Conservation (phyloP, 2,888 invertebrate genomes). For the Lottia gigantea region DNA sequence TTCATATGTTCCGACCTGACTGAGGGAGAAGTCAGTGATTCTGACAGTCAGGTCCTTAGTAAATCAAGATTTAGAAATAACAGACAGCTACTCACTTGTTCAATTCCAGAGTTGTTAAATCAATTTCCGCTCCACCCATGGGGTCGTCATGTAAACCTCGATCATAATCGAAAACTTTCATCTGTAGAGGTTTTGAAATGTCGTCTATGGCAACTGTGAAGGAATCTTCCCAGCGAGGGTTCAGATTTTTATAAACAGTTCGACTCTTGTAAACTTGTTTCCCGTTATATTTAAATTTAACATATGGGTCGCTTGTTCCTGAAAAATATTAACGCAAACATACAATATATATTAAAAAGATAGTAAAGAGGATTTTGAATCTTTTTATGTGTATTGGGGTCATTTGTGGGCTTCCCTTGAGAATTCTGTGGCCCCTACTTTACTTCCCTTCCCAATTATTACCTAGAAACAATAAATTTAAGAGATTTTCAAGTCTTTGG, state of each 20-base stretch:
- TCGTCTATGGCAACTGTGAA: constrained; percentile 79
- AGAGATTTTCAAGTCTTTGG: too few relatives aligned
- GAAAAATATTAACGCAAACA: constrained; percentile 30
- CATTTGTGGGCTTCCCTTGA: too few relatives aligned
- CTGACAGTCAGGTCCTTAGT: too few relatives aligned
- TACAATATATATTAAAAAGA: too few relatives aligned
- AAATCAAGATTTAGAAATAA: too few relatives aligned
- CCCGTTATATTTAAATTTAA: constrained; percentile 91
- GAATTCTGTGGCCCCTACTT: too few relatives aligned
- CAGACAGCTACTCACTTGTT: constrained; percentile 68
- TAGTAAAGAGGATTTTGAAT: too few relatives aligned
- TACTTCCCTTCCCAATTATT: too few relatives aligned
- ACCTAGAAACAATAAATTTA: too few relatives aligned
- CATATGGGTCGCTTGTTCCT: constrained; percentile 97
- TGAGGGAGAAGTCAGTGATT: too few relatives aligned
- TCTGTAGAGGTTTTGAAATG: constrained; percentile 53
- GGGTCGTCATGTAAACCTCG: constrained; percentile 96
- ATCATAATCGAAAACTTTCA: constrained; percentile 92
- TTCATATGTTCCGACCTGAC: too few relatives aligned
- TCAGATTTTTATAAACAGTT: constrained; percentile 92
- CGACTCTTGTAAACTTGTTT: constrained; percentile 91
- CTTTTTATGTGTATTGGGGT: too few relatives aligned
- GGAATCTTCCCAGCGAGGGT: constrained; percentile 98
- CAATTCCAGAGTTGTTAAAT: constrained; percentile 85
- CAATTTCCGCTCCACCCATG: constrained; percentile 91